Evolutionary conservation across 2,797 vertebrate genomes (phyloP), one percentile per base, ranked within the genome.

Genomic region (Hoplostethus atlanticus): DNA sequence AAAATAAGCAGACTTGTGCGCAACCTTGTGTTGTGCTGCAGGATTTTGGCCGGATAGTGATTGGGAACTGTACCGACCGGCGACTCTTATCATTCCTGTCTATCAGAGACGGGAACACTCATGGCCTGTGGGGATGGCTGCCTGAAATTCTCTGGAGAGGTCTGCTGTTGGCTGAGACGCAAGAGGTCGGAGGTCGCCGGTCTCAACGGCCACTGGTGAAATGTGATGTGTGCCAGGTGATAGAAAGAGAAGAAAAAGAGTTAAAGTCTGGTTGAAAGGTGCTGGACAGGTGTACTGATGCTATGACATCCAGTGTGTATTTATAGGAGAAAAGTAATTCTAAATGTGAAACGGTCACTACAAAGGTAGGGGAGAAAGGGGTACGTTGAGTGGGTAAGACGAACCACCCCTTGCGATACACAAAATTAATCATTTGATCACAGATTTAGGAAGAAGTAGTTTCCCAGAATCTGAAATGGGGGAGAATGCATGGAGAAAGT

Each of bases 41-140:
- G 73, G 62, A 78, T 73, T 89, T 88, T 21, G 83, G 82, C 86
- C 69, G 72, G 30, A n/a, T 54, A 66, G 62, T 60, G 77, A 68
- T 79, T 54, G 73, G 73, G 87, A 89, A 92, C 84, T 1, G 69
- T 77, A 80, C 73, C 76, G 81, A 75, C 71, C 68, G 83, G 85
- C 76, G 81, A 85, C 84, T 86, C 85, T 88, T 89, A 90, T 91
- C 83, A 74, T 80, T 87, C 77, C 91, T 68, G 78, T 78, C 84
- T 84, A 81, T 88, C 87, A 84, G 71, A 88, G 75, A 82, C 52
- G n/a, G 77, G 87, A 90, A 86, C 81, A 83, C 79, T 87, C 70
- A 54, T 44, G 46, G 85, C 73, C 88, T 87, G 80, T 58, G 73
- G 84, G 76, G 85, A 80, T 36, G 78, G 79, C 89, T 85, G 86